These are phyloP conservation scores for Manis pentadactyla DNA, from an alignment of 2,797 vertebrate species.

Conservation along the genomic window DNA sequence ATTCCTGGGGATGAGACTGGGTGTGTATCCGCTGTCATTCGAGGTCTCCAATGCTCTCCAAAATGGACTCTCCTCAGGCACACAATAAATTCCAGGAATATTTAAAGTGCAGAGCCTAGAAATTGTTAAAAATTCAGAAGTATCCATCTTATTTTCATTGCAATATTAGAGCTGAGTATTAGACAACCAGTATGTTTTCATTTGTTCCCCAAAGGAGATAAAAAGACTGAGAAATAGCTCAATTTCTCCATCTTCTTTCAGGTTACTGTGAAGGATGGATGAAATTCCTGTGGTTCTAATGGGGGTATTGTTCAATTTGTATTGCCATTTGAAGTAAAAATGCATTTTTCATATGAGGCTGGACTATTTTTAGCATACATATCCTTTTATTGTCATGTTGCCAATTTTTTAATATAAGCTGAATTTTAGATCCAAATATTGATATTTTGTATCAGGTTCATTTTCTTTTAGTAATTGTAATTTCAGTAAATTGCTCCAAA, in stretches of 20 bases:
- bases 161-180: neutral
- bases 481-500: constrained; percentile 45
- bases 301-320: neutral
- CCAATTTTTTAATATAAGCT: neutral
- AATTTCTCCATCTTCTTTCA: neutral
- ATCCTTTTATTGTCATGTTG: neutral
- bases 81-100: neutral
- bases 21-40: neutral
- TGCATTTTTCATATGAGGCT: neutral
- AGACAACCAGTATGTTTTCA: neutral
- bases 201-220: constrained; percentile 13
- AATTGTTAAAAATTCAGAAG: neutral
- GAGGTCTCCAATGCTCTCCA: neutral
- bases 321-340: constrained; percentile 10
- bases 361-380: neutral
- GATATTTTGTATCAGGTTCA: neutral
- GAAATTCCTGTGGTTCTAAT: neutral
- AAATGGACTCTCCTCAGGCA: neutral
- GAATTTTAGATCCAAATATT: constrained; percentile 2
- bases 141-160: constrained; percentile 31
- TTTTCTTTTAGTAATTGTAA: constrained; percentile 47
- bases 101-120: constrained; percentile 35
- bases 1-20: neutral
- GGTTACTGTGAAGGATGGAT: neutral
- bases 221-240: neutral